Evolutionary conservation across 2,113 vertebrate species (phyloP).

Genomic region (Danionella cerebrum): DNA sequence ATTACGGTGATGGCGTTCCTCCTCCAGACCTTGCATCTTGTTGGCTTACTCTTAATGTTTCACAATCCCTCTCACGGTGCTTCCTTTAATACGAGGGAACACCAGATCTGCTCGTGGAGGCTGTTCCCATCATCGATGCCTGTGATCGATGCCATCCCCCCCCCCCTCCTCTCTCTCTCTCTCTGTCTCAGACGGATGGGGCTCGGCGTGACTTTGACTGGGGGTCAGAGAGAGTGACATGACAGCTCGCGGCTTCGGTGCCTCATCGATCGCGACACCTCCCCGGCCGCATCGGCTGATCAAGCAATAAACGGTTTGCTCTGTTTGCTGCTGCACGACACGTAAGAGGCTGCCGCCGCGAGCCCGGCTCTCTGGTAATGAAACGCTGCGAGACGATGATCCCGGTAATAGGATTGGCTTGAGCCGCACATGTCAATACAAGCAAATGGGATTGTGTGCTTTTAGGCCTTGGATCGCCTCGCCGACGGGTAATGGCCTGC

Average conservation of each 20-base stretch:
- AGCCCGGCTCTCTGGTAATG: conserved; percentile 67
- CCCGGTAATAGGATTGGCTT: conserved; percentile 69
- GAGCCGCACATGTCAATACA: conserved; percentile 72
- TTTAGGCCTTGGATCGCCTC: conserved; percentile 52
- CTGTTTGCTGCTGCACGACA: conserved; percentile 62
- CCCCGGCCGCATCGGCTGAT: conserved; percentile 76
- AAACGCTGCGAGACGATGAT: conserved; percentile 73
- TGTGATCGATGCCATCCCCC: no score
- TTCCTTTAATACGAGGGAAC: no score
- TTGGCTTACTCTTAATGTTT: no score
- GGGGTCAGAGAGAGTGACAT: conserved; percentile 26
- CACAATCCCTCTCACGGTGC: no score
- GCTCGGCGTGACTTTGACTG: conserved; percentile 13
- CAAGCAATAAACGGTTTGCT: conserved; percentile 78
- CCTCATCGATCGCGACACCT: conserved; percentile 72
- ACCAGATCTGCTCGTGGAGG: no score
- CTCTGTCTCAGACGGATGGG: conserved; percentile 29
- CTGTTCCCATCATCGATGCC: no score
- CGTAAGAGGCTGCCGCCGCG: conserved; percentile 36
- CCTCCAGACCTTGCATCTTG: no score
- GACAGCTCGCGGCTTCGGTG: conserved; percentile 57
- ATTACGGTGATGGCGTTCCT: no score
- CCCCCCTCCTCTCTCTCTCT: no score
- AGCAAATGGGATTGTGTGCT: conserved; percentile 68
- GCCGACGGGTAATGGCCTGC: conserved; percentile 30